These are phyloP conservation scores for Dasysyrphus tricinctus DNA, from an alignment of 2,888 invertebrate species.

Conservation along the genomic window DNA sequence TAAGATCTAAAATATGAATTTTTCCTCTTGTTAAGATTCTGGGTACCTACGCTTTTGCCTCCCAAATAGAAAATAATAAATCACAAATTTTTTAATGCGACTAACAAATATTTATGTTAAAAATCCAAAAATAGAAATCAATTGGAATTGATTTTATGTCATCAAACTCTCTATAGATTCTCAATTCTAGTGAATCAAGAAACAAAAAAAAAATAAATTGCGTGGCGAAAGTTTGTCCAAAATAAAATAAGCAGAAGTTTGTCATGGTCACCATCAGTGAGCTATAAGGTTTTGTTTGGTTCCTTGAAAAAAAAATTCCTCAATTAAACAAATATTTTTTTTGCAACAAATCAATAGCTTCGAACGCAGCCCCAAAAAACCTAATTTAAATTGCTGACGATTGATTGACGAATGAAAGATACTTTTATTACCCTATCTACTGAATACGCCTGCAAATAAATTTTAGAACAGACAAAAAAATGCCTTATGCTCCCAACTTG, in stretches of 20 bases:
- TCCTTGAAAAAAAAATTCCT: constrained; percentile 18
- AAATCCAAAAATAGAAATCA: constrained; percentile 19
- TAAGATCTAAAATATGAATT: too few relatives aligned
- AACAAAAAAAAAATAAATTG: too few relatives aligned
- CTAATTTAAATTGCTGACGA: constrained; percentile 49
- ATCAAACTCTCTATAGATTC: not conserved
- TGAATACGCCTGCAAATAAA: not conserved
- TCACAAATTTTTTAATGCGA: too few relatives aligned
- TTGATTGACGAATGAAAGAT: constrained; percentile 52
- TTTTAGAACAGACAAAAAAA: constrained; percentile 2
- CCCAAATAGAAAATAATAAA: too few relatives aligned
- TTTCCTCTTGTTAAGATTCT: too few relatives aligned
- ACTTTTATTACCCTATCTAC: not conserved
- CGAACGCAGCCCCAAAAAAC: constrained; percentile 3
- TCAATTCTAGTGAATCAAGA: too few relatives aligned
- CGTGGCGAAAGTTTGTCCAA: not conserved
- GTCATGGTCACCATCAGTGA: too few relatives aligned
- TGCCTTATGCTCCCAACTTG: constrained; percentile 52
- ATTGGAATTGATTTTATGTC: not conserved
- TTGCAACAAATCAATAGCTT: constrained; percentile 55
- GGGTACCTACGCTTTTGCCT: too few relatives aligned
- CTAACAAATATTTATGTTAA: too few relatives aligned
- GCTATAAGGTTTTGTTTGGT: too few relatives aligned
- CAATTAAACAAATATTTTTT: constrained; percentile 44
- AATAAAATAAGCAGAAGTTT: too few relatives aligned